Conservation (phyloP, 2,797 vertebrate species). For the Brachyrhaphis roseni region DNA sequence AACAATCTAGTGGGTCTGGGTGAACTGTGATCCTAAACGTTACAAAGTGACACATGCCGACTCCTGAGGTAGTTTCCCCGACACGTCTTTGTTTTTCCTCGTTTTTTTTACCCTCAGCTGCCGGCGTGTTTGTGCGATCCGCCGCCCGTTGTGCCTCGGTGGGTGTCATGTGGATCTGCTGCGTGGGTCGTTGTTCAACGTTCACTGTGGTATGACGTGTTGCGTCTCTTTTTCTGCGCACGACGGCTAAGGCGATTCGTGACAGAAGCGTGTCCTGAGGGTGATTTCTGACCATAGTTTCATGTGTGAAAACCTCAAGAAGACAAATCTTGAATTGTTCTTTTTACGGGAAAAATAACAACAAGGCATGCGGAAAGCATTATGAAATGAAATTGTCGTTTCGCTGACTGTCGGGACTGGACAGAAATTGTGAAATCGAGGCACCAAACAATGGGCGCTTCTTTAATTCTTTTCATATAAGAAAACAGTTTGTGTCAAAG, state of each 20-base stretch:
- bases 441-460: neutral
- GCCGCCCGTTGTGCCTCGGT: neutral
- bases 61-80: neutral
- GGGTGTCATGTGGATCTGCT: neutral
- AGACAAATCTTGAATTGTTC: constrained; percentile 4
- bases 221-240: neutral
- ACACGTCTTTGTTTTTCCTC: neutral
- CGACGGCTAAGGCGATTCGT: neutral
- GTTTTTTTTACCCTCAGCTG: neutral
- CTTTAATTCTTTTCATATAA: neutral
- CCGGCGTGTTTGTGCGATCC: constrained; percentile 4
- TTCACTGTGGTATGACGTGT: neutral
- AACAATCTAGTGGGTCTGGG: neutral
- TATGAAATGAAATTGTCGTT: neutral
- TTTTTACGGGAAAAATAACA: neutral
- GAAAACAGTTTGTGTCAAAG: neutral
- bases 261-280: neutral
- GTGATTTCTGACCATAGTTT: neutral
- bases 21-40: neutral
- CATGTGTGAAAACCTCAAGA: neutral
- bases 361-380: neutral
- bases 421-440: constrained; percentile 3
- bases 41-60: constrained; percentile 10
- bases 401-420: neutral
- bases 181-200: neutral